Conservation (phyloP, 2,888 invertebrate genomes). For the Xiphydria camelus region DNA sequence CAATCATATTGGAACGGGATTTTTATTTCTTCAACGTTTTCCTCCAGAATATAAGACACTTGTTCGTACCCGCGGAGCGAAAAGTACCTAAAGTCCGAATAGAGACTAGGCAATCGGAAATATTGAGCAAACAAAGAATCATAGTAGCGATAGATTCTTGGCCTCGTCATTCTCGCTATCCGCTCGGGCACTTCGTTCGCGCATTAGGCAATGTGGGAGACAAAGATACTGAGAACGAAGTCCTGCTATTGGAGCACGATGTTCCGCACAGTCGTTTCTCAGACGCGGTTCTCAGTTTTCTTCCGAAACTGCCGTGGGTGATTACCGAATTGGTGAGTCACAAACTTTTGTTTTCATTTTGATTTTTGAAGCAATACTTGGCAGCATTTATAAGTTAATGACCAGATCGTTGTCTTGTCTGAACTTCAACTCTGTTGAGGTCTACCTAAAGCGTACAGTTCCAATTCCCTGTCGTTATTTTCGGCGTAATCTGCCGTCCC, state of each 20-base stretch:
- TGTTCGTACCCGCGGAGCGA: conserved; percentile 93
- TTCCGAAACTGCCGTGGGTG: conserved; percentile 88
- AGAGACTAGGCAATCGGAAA: conserved; percentile 89
- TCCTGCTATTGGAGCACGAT: conserved; percentile 92
- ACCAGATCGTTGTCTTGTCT: neutral
- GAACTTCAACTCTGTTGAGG: neutral
- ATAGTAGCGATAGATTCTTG: conserved; percentile 96
- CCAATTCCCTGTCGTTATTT: conserved; percentile 9
- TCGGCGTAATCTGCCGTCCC: conserved; percentile 5
- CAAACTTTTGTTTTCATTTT: no score
- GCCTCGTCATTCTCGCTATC: conserved; percentile 92
- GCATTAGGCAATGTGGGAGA: conserved; percentile 91
- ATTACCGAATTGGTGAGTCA: conserved; percentile 80
- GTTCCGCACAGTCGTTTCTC: conserved; percentile 96
- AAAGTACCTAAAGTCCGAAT: conserved; percentile 93
- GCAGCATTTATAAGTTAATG: neutral
- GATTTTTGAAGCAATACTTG: neutral
- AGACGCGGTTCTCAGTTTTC: conserved; percentile 86
- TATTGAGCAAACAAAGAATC: conserved; percentile 80
- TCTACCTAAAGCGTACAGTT: conserved; percentile 9
- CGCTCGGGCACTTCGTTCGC: conserved; percentile 93
- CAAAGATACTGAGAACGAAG: conserved; percentile 95
- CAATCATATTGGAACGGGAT: conserved; percentile 51
- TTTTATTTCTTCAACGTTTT: conserved; percentile 7
- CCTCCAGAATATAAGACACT: conserved; percentile 66